Conservation (phyloP, 2,113 vertebrate genomes). For the Oncorhynchus kisutch region DNA sequence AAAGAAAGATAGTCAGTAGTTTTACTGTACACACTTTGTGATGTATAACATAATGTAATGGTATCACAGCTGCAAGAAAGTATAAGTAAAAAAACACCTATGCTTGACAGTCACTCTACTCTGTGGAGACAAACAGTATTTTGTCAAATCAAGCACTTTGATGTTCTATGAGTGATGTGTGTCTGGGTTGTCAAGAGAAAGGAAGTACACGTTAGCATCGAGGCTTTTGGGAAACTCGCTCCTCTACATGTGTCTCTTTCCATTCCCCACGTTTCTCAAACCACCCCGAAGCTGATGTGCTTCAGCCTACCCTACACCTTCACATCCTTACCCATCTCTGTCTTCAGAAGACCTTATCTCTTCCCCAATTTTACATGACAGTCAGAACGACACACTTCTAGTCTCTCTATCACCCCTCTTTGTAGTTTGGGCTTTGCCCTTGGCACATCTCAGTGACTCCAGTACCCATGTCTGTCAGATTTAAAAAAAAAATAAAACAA, state of each 20-base stretch:
- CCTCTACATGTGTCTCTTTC: background rate
- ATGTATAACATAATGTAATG: too few species aligned
- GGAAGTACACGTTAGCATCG: too few species aligned
- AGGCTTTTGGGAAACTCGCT: too few species aligned
- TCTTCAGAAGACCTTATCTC: background rate
- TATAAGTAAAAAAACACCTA: too few species aligned
- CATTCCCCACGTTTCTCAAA: background rate
- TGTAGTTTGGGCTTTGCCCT: background rate
- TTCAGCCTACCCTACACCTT: background rate
- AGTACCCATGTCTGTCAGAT: background rate
- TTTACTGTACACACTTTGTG: too few species aligned
- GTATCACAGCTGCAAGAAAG: too few species aligned
- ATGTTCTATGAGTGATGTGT: too few species aligned
- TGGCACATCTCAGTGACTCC: background rate
- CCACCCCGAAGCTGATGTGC: background rate
- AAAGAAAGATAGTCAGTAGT: background rate
- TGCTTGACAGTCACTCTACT: too few species aligned
- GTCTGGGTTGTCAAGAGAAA: too few species aligned
- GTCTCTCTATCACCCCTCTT: background rate
- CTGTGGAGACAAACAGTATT: too few species aligned
- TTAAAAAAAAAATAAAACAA: background rate
- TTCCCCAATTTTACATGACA: background rate
- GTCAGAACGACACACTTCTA: background rate
- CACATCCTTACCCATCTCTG: background rate
- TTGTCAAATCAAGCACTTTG: too few species aligned